Conservation (phyloP, 2,888 invertebrate species). For the Holacanthella duospinosa region DNA sequence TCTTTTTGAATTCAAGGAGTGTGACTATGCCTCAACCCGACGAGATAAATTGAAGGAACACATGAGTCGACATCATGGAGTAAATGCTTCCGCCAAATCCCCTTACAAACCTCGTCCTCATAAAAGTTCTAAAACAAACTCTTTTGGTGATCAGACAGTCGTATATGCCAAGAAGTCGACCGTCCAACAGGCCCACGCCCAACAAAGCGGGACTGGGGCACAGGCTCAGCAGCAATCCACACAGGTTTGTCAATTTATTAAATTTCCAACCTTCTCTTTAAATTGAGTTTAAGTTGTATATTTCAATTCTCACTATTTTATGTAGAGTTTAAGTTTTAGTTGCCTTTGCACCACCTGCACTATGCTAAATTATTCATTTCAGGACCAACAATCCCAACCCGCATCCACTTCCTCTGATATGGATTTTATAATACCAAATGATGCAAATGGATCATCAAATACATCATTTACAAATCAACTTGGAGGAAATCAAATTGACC, state of each 20-base stretch:
- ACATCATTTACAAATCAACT: constrained; percentile 24
- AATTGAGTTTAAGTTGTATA: background rate
- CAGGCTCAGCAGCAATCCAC: background rate
- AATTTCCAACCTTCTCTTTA: background rate
- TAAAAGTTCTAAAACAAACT: constrained; percentile 21
- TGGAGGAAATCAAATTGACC: constrained; percentile 22
- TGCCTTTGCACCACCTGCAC: background rate
- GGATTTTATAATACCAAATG: constrained; percentile 34
- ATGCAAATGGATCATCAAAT: constrained; percentile 17
- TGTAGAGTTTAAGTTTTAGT: background rate
- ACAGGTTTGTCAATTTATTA: background rate
- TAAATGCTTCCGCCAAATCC: constrained; percentile 44
- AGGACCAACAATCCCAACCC: constrained; percentile 12
- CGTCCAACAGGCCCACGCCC: constrained; percentile 11
- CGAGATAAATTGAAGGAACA: constrained; percentile 56
- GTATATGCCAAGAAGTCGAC: constrained; percentile 32
- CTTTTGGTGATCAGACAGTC: constrained; percentile 15
- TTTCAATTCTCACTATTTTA: background rate
- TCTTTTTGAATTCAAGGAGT: constrained; percentile 49
- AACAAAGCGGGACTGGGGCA: background rate
- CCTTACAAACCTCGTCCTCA: constrained; percentile 44
- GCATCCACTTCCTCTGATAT: constrained; percentile 24
- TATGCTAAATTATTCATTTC: too few species aligned
- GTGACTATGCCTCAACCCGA: constrained; percentile 55
- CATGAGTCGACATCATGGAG: constrained; percentile 47